Evolutionary conservation across 2,888 invertebrate genomes (phyloP).

Genomic region (Drosophila infuscata): DNA sequence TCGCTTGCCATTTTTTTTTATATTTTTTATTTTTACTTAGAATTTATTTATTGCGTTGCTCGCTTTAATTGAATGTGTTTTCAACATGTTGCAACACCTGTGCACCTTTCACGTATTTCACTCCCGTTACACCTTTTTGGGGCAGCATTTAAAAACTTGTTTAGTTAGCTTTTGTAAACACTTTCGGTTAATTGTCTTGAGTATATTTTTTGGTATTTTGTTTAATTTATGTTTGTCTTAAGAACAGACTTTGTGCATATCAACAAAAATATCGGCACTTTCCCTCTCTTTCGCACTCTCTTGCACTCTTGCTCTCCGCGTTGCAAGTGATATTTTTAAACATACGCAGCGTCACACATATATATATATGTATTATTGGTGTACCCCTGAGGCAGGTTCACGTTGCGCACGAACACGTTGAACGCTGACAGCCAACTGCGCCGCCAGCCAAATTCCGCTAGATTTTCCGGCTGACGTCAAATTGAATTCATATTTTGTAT

Average conservation of each 20-base stretch:
- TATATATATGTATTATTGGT: neutral
- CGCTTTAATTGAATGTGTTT: constrained; percentile 7
- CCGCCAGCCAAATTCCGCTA: constrained; percentile 59
- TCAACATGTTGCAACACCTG: constrained; percentile 8
- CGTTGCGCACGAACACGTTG: constrained; percentile 67
- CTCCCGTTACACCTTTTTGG: neutral
- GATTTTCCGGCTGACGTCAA: constrained; percentile 59
- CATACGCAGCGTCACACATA: constrained; percentile 22
- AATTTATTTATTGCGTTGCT: constrained; percentile 9
- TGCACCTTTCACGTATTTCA: constrained; percentile 9
- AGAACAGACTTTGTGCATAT: constrained; percentile 11
- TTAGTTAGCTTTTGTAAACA: constrained; percentile 27
- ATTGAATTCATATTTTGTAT: constrained; percentile 21
- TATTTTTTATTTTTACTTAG: constrained; percentile 19
- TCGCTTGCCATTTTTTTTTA: constrained; percentile 6
- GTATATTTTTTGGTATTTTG: constrained; percentile 1
- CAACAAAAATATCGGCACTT: constrained; percentile 44
- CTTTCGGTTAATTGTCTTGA: constrained; percentile 25
- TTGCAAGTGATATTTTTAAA: constrained; percentile 58
- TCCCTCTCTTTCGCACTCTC: constrained; percentile 9
- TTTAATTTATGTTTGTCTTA: constrained; percentile 15
- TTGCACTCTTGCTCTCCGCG: constrained; percentile 28
- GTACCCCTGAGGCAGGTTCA: constrained; percentile 37
- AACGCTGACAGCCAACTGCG: constrained; percentile 75
- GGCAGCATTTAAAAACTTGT: neutral